Conservation (phyloP, 2,113 vertebrate species). For the Lamprologus speciosus region DNA sequence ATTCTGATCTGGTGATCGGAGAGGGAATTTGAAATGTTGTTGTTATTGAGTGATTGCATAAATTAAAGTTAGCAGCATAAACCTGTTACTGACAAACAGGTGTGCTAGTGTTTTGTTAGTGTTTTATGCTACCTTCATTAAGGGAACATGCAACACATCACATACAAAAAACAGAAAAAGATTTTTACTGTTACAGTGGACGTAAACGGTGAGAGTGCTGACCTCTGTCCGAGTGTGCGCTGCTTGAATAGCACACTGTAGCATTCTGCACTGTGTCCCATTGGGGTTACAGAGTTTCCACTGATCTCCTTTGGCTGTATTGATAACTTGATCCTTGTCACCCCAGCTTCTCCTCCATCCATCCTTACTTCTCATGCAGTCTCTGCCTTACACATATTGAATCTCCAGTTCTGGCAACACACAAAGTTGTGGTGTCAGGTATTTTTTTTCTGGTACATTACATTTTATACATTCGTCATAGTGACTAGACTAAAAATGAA, state of each 20-base stretch:
- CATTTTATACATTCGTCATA: background rate
- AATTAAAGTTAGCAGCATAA: background rate
- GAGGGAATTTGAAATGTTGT: background rate
- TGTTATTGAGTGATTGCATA: background rate
- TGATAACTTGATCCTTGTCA: constrained; percentile 48
- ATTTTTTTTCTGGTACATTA: background rate
- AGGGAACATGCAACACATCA: background rate
- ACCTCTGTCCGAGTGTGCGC: constrained; percentile 26
- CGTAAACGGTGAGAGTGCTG: constrained; percentile 9
- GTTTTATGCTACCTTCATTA: background rate
- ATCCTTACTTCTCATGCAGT: background rate
- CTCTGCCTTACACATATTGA: background rate
- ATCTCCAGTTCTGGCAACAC: background rate
- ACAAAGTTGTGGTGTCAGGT: background rate
- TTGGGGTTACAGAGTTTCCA: constrained; percentile 63
- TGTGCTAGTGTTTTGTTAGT: background rate
- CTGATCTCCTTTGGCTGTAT: constrained; percentile 36
- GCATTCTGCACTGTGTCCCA: constrained; percentile 44
- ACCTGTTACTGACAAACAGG: background rate
- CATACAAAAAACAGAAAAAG: background rate
- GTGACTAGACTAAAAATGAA: background rate
- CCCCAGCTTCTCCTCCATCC: constrained; percentile 20
- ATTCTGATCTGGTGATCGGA: background rate
- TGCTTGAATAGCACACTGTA: constrained; percentile 41
- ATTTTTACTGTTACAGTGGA: background rate